phyloP scores from a whole-genome alignment of 92 coral and sea anemone genomes.

The Bergia puertoricense region DNA sequence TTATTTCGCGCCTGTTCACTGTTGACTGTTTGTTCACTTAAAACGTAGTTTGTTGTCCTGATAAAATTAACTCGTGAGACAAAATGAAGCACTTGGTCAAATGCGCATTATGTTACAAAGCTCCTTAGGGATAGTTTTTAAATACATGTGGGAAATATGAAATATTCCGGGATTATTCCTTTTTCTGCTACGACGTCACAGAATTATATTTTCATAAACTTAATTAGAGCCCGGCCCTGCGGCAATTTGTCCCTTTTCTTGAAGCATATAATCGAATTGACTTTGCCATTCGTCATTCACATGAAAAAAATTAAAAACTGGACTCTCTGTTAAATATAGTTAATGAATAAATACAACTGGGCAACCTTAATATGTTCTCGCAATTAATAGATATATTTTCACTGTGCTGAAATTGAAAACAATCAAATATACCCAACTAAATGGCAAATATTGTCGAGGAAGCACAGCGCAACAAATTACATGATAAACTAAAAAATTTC shows the following conservation, averaged over 20 bases:
- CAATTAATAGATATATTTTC: background rate
- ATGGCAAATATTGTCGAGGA: background rate
- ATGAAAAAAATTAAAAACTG: background rate
- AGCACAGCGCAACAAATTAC: background rate
- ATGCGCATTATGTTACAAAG: background rate
- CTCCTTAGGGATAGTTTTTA: background rate
- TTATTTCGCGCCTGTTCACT: background rate
- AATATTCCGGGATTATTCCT: background rate
- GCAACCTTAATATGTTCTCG: background rate
- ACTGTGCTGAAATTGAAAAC: background rate
- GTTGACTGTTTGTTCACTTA: background rate
- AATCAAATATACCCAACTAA: background rate
- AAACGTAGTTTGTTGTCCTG: background rate
- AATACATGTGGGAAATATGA: background rate
- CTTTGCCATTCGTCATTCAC: background rate
- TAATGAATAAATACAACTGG: no score
- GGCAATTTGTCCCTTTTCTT: background rate
- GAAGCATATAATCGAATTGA: background rate
- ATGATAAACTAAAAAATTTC: background rate
- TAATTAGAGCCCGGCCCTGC: background rate
- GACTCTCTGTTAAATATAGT: background rate
- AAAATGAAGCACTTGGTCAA: background rate
- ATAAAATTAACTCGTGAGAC: background rate
- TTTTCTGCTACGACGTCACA: background rate
- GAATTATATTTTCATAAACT: background rate